A percentile compares a stretch with the other conserved stretches of the same genome.
Evolutionary conservation across 2,888 invertebrate genomes (phyloP).

Genomic region (Peribatodes rhomboidaria): DNA sequence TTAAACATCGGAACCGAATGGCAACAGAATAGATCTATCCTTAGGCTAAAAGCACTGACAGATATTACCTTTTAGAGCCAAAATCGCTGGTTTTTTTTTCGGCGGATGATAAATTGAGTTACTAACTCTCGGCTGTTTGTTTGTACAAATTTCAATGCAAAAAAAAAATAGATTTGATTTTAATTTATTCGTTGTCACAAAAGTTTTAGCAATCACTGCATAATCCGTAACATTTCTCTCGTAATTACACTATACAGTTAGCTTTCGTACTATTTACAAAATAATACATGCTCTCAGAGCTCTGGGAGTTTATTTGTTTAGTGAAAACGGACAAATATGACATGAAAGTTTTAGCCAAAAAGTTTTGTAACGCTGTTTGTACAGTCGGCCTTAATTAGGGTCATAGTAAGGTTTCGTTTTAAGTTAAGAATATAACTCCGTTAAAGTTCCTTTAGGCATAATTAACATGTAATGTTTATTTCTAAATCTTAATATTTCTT

Average conservation of each 20-base stretch:
- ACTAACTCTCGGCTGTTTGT: too few species aligned
- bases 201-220: not conserved
- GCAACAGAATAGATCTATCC: too few species aligned
- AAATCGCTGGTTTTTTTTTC: too few species aligned
- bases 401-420: not conserved
- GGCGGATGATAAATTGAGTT: too few species aligned
- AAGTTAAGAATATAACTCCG: too few species aligned
- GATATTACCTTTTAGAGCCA: too few species aligned
- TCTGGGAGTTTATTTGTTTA: conserved; percentile 15
- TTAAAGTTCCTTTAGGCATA: too few species aligned
- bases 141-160: too few species aligned
- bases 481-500: too few species aligned
- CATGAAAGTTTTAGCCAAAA: not conserved
- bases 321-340: conserved; percentile 14
- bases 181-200: not conserved
- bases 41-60: too few species aligned
- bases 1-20: not conserved
- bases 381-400: not conserved
- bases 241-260: not conserved
- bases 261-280: conserved; percentile 7
- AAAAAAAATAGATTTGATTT: too few species aligned
- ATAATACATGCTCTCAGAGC: conserved; percentile 16
- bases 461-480: too few species aligned
- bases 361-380: not conserved
- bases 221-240: not conserved